Conservation (phyloP, 2,888 invertebrate species). For the Dynastes maya region DNA sequence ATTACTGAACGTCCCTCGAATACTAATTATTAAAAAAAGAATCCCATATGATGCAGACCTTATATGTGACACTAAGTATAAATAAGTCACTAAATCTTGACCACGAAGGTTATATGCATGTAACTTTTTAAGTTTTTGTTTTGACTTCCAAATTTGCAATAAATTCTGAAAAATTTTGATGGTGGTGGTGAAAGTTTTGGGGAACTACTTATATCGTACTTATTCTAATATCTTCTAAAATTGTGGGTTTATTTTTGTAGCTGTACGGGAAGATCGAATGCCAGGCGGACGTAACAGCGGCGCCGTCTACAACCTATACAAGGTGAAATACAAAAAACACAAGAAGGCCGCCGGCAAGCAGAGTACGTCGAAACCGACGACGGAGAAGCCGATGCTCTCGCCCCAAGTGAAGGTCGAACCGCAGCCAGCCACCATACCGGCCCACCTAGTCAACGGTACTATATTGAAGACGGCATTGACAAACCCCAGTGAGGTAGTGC, state of each 20-base stretch:
- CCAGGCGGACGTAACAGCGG: slow-evolving; percentile 99
- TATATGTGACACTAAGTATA: too few species aligned
- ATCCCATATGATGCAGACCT: too few species aligned
- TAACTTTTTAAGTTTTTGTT: too few species aligned
- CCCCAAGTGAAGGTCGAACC: slow-evolving; percentile 62
- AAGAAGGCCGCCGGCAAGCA: slow-evolving; percentile 84
- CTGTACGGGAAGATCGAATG: slow-evolving; percentile 99
- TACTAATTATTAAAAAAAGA: too few species aligned
- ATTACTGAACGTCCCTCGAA: too few species aligned
- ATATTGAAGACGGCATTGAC: slow-evolving; percentile 95
- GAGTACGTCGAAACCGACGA: slow-evolving; percentile 58
- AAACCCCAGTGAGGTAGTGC: slow-evolving; percentile 94
- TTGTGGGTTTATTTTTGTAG: slow-evolving; percentile 71
- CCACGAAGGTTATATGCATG: too few species aligned
- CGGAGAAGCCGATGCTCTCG: slow-evolving; percentile 69
- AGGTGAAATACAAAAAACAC: slow-evolving; percentile 99
- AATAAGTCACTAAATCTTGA: too few species aligned
- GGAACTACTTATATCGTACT: too few species aligned
- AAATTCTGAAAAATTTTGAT: too few species aligned
- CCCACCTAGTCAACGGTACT: slow-evolving; percentile 91
- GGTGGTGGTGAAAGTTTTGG: too few species aligned
- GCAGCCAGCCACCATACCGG: slow-evolving; percentile 71
- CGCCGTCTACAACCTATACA: slow-evolving; percentile 98
- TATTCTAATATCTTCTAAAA: too few species aligned
- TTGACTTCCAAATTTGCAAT: too few species aligned